Base-by-base conservation (phyloP, 2,888 invertebrate species). In the Sycophila texana region DNA sequence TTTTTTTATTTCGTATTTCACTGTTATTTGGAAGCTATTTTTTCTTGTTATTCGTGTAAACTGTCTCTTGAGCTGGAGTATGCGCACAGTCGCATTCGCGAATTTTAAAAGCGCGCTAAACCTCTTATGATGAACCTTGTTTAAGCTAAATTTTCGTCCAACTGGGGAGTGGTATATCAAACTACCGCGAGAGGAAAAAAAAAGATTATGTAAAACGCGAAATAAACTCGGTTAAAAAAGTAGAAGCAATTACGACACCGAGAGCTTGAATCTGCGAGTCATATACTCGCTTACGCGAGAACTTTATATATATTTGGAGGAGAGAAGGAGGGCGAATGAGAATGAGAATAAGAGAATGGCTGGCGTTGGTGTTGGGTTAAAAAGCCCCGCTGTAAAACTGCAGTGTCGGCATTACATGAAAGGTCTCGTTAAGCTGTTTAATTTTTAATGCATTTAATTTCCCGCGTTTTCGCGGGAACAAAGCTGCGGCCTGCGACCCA, bases 381-480 rank as follows among this genome's bases (percentile, higher is more conserved):
- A 22, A 63, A n/a, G 4, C 63, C 18, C n/a, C 18, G 47, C 10
- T 7, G 68, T 18, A 55, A 74, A 74, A 74, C 73, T 65, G 55
- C 55, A 22, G 55, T 14, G 47, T 20, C 3, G 55, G 61, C 65
- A 65, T 74, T 74, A 74, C 73, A 39, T 47, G 65, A 74, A 74
- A 74, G 73, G 30, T 47, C 74, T 58, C 68, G 68, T 70, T 57
- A 76, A 55, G 47, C 49, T 39, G 18, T 18, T 77, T 77, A 58
- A 71, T 61, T 58, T 57, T 65, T 68, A 71, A 63, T 51, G 20
- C 68, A 58, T 77, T 77, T 77, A 77, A 71, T 71, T 77, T 39
- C 39, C 26, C 5, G 49, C 26, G 30, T 61, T 76, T 61, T 76
- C 22, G 20, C 14, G 22, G 14, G 22, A 39, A 57, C 20, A 14